phyloP scores from a whole-genome alignment of 2,888 invertebrate genomes.

The Seladonia tumulorum region DNA sequence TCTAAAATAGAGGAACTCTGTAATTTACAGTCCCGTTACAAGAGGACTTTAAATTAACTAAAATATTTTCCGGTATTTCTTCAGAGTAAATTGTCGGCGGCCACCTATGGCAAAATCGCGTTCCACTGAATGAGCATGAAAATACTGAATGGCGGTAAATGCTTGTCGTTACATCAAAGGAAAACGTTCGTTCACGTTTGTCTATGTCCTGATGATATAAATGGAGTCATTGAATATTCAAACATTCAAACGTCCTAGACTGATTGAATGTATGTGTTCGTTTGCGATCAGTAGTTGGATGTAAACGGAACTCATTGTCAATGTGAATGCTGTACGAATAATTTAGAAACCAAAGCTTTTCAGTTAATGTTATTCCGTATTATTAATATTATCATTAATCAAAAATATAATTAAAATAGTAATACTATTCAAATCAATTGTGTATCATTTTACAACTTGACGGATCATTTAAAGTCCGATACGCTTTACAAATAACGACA shows the following conservation, averaged over 20 bases:
- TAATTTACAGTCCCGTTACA: not conserved
- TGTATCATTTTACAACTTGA: too few relatives aligned
- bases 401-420: too few relatives aligned
- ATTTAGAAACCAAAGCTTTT: not conserved
- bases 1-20: not conserved
- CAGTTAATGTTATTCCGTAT: not conserved
- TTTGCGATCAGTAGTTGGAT: not conserved
- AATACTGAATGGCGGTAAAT: not conserved
- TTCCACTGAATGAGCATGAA: not conserved
- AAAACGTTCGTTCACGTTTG: not conserved
- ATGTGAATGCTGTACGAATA: not conserved
- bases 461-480: too few relatives aligned
- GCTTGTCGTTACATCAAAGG: not conserved
- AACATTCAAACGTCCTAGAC: not conserved
- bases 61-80: not conserved
- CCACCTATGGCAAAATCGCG: not conserved
- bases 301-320: not conserved
- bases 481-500: too few relatives aligned
- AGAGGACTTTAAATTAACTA: not conserved
- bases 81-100: not conserved
- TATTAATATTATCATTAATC: not conserved
- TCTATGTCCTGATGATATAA: not conserved
- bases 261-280: not conserved
- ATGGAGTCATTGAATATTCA: conserved; percentile 8
- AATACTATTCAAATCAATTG: too few relatives aligned